phyloP scores from a whole-genome alignment of 2,888 invertebrate species.

The Chouioia cunea region DNA sequence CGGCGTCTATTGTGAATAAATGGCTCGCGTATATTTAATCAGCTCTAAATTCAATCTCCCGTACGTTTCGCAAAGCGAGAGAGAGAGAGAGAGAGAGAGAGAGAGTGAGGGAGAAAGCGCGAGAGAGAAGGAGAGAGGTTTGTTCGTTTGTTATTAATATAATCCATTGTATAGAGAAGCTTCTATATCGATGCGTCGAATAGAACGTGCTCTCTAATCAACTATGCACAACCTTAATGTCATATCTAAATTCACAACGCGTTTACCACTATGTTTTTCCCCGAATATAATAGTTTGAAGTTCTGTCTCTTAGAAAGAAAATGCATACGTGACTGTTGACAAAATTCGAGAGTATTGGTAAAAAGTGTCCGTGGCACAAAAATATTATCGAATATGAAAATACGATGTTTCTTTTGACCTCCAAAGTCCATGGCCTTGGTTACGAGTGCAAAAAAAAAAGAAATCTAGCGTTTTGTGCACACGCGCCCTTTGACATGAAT shows the following conservation, averaged over 20 bases:
- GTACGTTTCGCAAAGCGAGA: neutral
- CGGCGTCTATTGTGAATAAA: neutral
- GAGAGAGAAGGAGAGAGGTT: neutral
- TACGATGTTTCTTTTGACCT: too few relatives aligned
- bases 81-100: too few relatives aligned
- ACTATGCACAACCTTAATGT: too few relatives aligned
- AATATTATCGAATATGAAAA: too few relatives aligned
- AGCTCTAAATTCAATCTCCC: neutral
- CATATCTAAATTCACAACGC: too few relatives aligned
- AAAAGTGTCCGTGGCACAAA: too few relatives aligned
- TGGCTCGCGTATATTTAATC: conserved; percentile 8
- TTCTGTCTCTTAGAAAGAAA: too few relatives aligned
- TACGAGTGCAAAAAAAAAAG: conserved; percentile 4
- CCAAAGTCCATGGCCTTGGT: neutral
- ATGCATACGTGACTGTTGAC: too few relatives aligned
- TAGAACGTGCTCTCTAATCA: neutral
- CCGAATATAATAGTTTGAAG: too few relatives aligned
- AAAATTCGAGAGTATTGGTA: too few relatives aligned
- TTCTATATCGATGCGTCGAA: neutral
- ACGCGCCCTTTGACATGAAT: conserved; percentile 11
- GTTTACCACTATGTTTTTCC: too few relatives aligned
- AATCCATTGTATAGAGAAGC: neutral
- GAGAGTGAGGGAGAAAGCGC: too few relatives aligned
- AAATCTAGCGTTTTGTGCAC: neutral
- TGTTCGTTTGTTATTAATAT: conserved; percentile 13